Evolutionary conservation across 2,888 invertebrate species (phyloP).

Genomic region (Timandra comae): DNA sequence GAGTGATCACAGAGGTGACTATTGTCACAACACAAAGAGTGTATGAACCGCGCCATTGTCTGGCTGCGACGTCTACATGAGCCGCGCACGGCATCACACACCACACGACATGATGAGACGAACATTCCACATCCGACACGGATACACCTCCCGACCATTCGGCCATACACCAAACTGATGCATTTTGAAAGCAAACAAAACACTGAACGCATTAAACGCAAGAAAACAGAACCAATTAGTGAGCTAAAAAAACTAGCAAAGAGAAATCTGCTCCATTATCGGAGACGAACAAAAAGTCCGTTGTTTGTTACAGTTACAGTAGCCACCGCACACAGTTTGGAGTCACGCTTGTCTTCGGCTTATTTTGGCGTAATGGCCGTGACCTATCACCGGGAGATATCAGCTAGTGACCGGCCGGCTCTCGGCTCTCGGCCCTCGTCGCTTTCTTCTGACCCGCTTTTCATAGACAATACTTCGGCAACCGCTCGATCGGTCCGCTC

Average conservation of each 20-base stretch:
- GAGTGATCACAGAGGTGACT: conserved; percentile 35
- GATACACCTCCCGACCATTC: conserved; percentile 28
- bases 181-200: conserved; percentile 34
- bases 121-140: conserved; percentile 64
- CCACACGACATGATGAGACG: conserved; percentile 50
- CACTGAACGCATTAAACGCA: conserved; percentile 30
- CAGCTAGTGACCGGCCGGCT: conserved; percentile 54
- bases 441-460: conserved; percentile 76
- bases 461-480: conserved; percentile 72
- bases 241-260: conserved; percentile 41
- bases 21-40: conserved; percentile 28
- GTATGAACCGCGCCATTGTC: conserved; percentile 8
- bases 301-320: conserved; percentile 48
- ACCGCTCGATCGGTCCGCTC: conserved; percentile 41
- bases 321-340: conserved; percentile 29
- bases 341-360: conserved; percentile 36
- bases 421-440: conserved; percentile 44
- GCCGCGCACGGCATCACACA: no score
- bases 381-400: conserved; percentile 69
- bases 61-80: not conserved
- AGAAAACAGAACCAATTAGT: conserved; percentile 43
- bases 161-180: conserved; percentile 23
- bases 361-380: conserved; percentile 59
- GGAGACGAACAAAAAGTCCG: conserved; percentile 42
- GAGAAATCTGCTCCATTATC: conserved; percentile 60